Evolutionary conservation across 2,113 vertebrate genomes (phyloP).

Genomic region (Oriolus oriolus): DNA sequence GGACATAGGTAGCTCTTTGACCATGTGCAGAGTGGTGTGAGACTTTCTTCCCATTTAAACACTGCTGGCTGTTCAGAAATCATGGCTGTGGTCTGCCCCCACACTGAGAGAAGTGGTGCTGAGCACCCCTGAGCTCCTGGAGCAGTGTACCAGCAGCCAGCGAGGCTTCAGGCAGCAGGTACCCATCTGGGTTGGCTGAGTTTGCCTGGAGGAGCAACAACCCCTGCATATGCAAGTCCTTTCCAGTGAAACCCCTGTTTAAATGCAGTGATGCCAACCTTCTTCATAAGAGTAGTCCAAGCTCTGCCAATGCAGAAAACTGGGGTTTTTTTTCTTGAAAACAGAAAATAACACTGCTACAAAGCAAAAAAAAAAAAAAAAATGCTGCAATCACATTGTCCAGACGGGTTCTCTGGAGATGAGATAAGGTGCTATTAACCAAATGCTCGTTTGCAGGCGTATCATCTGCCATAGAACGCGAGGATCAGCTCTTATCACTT

Average conservation of each 20-base stretch:
- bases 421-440: neutral
- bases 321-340: neutral
- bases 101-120: neutral
- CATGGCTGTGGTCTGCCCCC: neutral
- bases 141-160: neutral
- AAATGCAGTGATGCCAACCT: neutral
- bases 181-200: neutral
- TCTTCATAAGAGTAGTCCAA: neutral
- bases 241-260: neutral
- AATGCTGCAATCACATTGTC: neutral
- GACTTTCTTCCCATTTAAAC: neutral
- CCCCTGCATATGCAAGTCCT: neutral
- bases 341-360: neutral
- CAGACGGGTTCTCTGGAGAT: neutral
- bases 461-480: neutral
- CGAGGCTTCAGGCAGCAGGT: neutral
- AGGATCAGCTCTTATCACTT: neutral
- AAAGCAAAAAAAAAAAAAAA: neutral
- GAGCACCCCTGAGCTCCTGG: neutral
- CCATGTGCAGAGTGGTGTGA: accelerated
- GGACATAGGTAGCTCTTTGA: neutral
- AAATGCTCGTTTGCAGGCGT: neutral
- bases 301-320: neutral
- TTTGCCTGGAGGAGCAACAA: neutral
- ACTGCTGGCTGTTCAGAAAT: neutral